Evolutionary conservation across 2,888 invertebrate species (phyloP).

Genomic region (Rhagonycha lutea): DNA sequence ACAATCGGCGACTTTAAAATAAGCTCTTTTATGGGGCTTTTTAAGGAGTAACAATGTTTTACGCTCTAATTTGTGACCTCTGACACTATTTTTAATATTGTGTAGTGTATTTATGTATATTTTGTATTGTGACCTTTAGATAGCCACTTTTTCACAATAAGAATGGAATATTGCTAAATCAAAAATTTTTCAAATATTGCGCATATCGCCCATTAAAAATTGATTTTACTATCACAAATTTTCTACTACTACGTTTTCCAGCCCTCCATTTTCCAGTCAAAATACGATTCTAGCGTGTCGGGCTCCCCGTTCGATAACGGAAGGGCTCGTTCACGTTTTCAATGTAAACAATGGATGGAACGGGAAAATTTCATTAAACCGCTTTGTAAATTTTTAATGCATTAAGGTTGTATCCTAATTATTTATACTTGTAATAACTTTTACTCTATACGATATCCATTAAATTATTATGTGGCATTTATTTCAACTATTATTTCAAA

Average conservation of each 20-base stretch:
- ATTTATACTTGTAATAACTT: neutral
- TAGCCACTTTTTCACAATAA: neutral
- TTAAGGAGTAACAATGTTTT: neutral
- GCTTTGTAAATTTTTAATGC: neutral
- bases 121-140: neutral
- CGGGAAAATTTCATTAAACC: neutral
- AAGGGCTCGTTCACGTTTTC: conserved; percentile 24
- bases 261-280: conserved; percentile 16
- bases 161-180: neutral
- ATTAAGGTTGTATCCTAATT: neutral
- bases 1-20: neutral
- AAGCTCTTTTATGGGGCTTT: neutral
- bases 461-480: neutral
- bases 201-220: neutral
- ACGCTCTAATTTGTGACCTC: conserved; percentile 5
- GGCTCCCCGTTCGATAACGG: conserved; percentile 20
- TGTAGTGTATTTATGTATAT: neutral
- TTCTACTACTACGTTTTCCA: neutral
- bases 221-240: neutral
- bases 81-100: conserved; percentile 14
- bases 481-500: neutral
- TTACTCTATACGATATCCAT: neutral
- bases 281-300: conserved; percentile 20
- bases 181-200: neutral
- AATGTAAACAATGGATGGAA: neutral